These are phyloP conservation scores for Drosophila borealis DNA, from an alignment of 2,888 invertebrate species.

Conservation along the genomic window DNA sequence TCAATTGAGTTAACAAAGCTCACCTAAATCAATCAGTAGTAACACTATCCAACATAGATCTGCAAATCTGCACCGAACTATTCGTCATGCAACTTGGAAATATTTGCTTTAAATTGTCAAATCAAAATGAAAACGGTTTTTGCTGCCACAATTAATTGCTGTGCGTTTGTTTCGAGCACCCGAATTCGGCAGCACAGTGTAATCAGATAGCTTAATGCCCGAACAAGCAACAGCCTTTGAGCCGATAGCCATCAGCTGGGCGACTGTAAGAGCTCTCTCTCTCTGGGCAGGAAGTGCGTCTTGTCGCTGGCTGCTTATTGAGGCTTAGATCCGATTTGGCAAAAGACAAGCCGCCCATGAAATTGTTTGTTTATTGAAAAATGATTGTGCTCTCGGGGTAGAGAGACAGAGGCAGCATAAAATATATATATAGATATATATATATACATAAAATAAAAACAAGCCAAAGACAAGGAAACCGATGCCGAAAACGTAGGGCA, in stretches of 20 bases:
- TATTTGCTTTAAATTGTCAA: neutral
- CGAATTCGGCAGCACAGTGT: constrained; percentile 52
- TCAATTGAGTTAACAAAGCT: constrained; percentile 57
- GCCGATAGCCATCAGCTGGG: constrained; percentile 68
- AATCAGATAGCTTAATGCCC: constrained; percentile 40
- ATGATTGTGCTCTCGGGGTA: constrained; percentile 67
- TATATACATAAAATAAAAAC: constrained; percentile 28
- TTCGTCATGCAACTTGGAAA: neutral
- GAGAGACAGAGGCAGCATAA: constrained; percentile 29
- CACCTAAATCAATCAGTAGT: constrained; percentile 51
- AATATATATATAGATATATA: constrained; percentile 19
- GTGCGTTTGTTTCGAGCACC: constrained; percentile 5
- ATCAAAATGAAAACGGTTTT: neutral
- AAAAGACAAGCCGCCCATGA: constrained; percentile 78
- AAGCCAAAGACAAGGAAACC: constrained; percentile 54
- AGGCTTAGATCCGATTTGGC: constrained; percentile 81
- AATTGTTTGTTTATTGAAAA: constrained; percentile 81
- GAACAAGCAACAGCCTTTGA: constrained; percentile 43
- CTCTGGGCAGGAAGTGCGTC: constrained; percentile 72
- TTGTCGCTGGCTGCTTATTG: constrained; percentile 80
- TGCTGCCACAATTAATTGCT: constrained; percentile 3
- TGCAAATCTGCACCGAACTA: neutral
- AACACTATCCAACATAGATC: constrained; percentile 33
- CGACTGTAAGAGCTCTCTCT: too few species aligned
- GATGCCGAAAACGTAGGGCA: constrained; percentile 42